These are phyloP conservation scores for Drosophila miranda DNA, from an alignment of 1,140 invertebrate genomes.

Conservation along the genomic window DNA sequence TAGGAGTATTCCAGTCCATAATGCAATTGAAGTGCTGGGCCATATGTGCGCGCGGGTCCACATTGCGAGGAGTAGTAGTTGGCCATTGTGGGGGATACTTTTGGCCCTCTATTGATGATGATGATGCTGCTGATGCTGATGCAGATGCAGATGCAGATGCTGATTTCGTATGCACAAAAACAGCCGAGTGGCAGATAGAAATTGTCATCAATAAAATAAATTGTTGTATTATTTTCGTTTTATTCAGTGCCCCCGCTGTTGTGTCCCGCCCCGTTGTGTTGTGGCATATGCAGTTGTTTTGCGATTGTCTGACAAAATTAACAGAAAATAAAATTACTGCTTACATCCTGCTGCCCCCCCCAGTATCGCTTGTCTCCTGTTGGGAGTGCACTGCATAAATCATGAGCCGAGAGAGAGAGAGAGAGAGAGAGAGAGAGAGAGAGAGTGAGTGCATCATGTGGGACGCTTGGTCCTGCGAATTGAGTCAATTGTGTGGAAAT, in stretches of 20 bases:
- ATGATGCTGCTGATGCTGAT: slow-evolving; percentile 26
- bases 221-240: slow-evolving; percentile 45
- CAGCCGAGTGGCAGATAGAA: slow-evolving; percentile 43
- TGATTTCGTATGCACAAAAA: slow-evolving; percentile 70
- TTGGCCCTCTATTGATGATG: slow-evolving; percentile 28
- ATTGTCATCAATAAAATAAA: slow-evolving; percentile 70
- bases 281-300: slow-evolving; percentile 11
- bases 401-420: slow-evolving; percentile 3
- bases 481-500: slow-evolving; percentile 21
- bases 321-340: slow-evolving; percentile 43
- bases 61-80: not conserved
- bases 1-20: slow-evolving; percentile 36
- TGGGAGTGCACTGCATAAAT: slow-evolving; percentile 34
- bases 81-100: slow-evolving; percentile 26
- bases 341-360: slow-evolving; percentile 10
- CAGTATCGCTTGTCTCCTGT: slow-evolving; percentile 7
- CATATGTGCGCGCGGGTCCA: slow-evolving; percentile 14
- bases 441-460: not conserved
- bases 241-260: not conserved
- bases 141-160: slow-evolving; percentile 24
- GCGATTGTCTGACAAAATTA: slow-evolving; percentile 25
- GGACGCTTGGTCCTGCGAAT: not conserved
- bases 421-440: too few relatives aligned
- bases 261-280: slow-evolving; percentile 2
- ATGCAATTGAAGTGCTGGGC: slow-evolving; percentile 54